A percentile compares a stretch with the other conserved stretches of the same genome.
Conservation (phyloP, 2,113 vertebrate genomes). For the Anolis carolinensis region DNA sequence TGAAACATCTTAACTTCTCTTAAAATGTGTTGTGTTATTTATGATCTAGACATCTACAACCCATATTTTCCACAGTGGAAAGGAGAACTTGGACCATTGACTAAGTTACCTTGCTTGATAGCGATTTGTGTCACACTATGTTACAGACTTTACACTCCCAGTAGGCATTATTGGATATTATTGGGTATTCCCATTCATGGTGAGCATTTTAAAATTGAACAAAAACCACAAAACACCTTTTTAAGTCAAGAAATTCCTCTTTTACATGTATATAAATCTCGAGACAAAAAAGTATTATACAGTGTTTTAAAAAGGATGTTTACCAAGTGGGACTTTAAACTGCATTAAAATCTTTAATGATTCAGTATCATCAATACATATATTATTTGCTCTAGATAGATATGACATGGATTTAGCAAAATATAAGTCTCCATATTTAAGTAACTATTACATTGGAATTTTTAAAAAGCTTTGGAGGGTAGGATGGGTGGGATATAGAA, state of each 20-base stretch:
- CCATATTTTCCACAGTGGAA: constrained; percentile 27
- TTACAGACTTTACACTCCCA: constrained; percentile 12
- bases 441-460: constrained; percentile 48
- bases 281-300: constrained; percentile 56
- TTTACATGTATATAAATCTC: constrained; percentile 64
- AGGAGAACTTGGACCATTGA: background rate
- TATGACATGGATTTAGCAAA: constrained; percentile 59
- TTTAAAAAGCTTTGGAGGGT: background rate
- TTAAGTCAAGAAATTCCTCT: constrained; percentile 63
- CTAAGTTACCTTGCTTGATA: constrained; percentile 9
- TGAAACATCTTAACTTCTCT: background rate
- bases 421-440: constrained; percentile 56
- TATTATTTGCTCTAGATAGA: constrained; percentile 64
- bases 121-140: background rate
- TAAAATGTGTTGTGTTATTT: background rate
- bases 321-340: constrained; percentile 65
- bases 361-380: constrained; percentile 55
- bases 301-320: constrained; percentile 56
- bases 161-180: constrained; percentile 21
- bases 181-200: constrained; percentile 41
- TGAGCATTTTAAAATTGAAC: constrained; percentile 46
- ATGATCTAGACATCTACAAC: constrained; percentile 15
- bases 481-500: constrained; percentile 23
- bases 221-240: constrained; percentile 68
- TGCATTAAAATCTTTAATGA: constrained; percentile 61